phyloP scores from a whole-genome alignment of 2,113 vertebrate species.

The Cyprinodon variegatus region DNA sequence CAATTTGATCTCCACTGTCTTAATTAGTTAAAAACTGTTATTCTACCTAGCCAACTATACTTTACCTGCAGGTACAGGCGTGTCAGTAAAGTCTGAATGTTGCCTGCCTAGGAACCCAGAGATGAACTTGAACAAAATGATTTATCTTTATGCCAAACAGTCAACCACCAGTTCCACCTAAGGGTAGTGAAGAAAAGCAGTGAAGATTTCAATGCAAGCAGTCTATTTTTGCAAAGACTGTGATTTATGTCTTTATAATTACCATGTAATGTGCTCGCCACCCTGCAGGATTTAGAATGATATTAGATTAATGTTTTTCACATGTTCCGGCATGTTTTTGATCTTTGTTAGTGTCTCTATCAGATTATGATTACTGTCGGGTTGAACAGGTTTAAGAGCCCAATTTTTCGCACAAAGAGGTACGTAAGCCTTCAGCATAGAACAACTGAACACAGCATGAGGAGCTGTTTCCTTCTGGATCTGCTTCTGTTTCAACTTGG shows the following conservation, averaged over 20 bases:
- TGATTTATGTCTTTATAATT: not conserved
- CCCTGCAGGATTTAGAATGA: not conserved
- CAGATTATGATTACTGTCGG: conserved; percentile 25
- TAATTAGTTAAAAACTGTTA: not conserved
- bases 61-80: not conserved
- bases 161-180: not conserved
- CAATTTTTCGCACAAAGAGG: conserved; percentile 54
- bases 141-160: not conserved
- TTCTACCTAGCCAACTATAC: not conserved
- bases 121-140: not conserved
- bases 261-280: not conserved
- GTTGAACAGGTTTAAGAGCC: conserved; percentile 46
- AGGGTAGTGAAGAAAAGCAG: not conserved
- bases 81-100: not conserved
- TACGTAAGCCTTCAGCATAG: conserved; percentile 31
- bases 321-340: conserved; percentile 24
- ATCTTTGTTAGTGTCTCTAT: not conserved
- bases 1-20: not conserved
- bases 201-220: not conserved
- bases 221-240: too few species aligned
- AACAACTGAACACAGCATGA: conserved; percentile 53
- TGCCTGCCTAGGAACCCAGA: not conserved
- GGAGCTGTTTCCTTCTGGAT: conserved; percentile 8
- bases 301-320: conserved; percentile 1
- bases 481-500: conserved; percentile 24